phyloP scores from a whole-genome alignment of 2,797 vertebrate species.

The Neopelma chrysocephalum region DNA sequence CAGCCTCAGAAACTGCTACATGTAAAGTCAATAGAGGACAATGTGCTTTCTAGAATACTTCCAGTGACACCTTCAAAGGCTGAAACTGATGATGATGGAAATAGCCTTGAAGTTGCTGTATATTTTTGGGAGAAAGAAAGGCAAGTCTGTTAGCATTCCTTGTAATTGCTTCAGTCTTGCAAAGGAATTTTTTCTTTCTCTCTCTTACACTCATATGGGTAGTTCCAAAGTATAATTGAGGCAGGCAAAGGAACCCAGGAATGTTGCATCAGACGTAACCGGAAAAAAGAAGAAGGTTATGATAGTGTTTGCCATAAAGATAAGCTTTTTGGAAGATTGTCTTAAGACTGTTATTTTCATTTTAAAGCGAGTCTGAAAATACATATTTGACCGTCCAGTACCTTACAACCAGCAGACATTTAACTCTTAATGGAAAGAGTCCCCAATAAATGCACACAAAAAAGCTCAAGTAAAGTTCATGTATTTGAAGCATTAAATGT shows the following conservation, averaged over 20 bases:
- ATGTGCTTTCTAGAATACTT: not conserved
- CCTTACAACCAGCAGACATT: not conserved
- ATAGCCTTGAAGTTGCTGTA: not conserved
- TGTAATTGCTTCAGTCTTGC: not conserved
- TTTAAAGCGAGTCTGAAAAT: not conserved
- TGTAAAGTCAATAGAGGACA: fast-evolving
- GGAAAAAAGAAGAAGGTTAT: not conserved
- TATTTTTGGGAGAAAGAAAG: not conserved
- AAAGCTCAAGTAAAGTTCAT: not conserved
- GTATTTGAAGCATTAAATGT: not conserved
- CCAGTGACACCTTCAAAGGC: not conserved
- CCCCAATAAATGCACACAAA: not conserved
- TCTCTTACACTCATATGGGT: not conserved
- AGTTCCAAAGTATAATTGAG: not conserved
- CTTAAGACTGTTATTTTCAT: not conserved
- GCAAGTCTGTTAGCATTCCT: not conserved
- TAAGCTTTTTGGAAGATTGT: not conserved
- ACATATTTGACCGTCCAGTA: not conserved
- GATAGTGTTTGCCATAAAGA: not conserved
- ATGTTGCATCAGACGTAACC: not conserved
- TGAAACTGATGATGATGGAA: not conserved
- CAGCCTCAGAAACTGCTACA: not conserved
- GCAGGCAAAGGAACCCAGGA: not conserved
- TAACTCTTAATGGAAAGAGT: not conserved
- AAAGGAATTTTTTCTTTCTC: not conserved